A percentile compares a stretch with the other conserved stretches of the same genome.
Conservation (phyloP, 2,797 vertebrate genomes). For the Chromis chromis region DNA sequence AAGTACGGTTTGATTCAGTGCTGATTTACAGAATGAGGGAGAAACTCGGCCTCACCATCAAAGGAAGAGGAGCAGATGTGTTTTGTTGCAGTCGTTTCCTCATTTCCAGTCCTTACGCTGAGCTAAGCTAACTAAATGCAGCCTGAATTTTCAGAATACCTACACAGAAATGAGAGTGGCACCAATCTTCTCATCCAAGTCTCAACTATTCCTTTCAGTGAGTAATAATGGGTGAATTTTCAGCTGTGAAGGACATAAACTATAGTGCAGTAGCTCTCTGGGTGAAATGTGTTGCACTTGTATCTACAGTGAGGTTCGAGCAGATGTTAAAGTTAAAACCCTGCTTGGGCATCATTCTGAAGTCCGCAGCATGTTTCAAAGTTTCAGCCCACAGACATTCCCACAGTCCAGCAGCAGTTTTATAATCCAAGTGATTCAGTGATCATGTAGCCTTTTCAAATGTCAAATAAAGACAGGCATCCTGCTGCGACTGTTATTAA, state of each 20-base stretch:
- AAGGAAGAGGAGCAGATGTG: background rate
- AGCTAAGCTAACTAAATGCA: background rate
- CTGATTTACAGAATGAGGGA: too few relatives aligned
- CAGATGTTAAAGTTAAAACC: constrained; percentile 10
- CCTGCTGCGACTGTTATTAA: constrained; percentile 5
- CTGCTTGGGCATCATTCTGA: background rate
- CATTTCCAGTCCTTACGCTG: too few relatives aligned
- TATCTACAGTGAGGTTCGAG: background rate
- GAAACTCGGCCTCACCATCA: too few relatives aligned
- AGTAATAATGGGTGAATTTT: background rate
- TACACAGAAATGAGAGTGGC: background rate
- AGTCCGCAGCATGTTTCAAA: background rate
- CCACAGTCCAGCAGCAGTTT: constrained; percentile 12
- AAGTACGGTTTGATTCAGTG: too few relatives aligned
- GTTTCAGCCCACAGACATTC: constrained; percentile 31
- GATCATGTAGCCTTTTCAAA: constrained; percentile 46
- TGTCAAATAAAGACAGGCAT: constrained; percentile 36
- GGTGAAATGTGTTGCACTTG: background rate
- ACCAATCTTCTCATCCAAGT: background rate
- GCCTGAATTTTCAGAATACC: background rate
- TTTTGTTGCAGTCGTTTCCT: background rate
- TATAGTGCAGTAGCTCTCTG: background rate
- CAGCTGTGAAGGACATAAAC: background rate
- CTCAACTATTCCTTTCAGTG: background rate
- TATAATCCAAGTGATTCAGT: constrained; percentile 12